These are phyloP conservation scores for Spinibarbus caldwelli DNA, from an alignment of 2,797 vertebrate species.

Conservation along the genomic window DNA sequence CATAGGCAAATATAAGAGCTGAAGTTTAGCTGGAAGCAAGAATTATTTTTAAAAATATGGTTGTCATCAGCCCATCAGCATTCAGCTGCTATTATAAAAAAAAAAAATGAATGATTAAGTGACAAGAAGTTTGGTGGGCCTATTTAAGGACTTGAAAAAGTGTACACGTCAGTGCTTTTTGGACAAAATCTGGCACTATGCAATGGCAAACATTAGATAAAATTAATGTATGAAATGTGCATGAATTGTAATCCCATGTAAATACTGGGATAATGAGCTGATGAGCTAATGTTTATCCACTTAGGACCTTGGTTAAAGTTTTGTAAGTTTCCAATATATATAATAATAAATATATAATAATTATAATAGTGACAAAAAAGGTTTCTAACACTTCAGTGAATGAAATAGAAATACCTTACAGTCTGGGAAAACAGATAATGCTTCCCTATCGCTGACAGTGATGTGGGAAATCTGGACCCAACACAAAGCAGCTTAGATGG, in stretches of 20 bases:
- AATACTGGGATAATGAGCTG: background rate
- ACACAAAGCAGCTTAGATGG: slow-evolving; percentile 67
- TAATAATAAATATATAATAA: no score
- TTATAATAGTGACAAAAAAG: no score
- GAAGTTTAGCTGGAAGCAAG: background rate
- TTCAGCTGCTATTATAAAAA: background rate
- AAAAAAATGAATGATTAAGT: background rate
- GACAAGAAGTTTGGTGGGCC: background rate
- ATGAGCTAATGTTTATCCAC: background rate
- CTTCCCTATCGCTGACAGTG: slow-evolving; percentile 58
- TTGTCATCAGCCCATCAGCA: background rate
- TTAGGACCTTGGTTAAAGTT: no score
- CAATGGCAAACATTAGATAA: background rate
- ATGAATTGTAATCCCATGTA: background rate
- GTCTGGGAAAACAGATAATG: slow-evolving; percentile 1
- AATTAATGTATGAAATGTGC: slow-evolving; percentile 8
- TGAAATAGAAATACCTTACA: background rate
- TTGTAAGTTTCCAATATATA: no score
- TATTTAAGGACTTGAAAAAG: background rate
- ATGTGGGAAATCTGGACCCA: slow-evolving; percentile 70
- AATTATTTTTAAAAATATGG: background rate
- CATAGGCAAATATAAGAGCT: slow-evolving; percentile 7
- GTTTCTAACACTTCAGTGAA: background rate
- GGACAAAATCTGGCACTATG: background rate
- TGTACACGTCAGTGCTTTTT: background rate